Base-by-base conservation (phyloP, 1,140 invertebrate species). In the Triops longicaudatus region DNA sequence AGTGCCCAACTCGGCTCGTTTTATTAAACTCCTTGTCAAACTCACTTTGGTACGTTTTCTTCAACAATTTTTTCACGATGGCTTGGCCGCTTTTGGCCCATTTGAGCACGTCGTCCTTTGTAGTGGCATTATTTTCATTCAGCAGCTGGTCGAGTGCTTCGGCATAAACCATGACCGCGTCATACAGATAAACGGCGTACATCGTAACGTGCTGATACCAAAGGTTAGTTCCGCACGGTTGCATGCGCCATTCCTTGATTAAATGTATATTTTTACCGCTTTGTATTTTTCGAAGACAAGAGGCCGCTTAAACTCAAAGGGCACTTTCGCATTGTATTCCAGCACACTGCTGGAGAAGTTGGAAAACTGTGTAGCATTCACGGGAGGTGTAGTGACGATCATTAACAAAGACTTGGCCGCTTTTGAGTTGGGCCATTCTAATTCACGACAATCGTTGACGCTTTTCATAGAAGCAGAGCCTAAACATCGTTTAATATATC, bases 131-230 rank as follows among this genome's bases (percentile, higher is more conserved):
- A 6, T 79, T 76, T 17, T 81, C 80, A 31, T 82, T 83, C 50
- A 98, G 83, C 17, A 96, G 83, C 79, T 91, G 86, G 80, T 95
- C 87, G 71, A 98, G 85, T 0, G 96, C 94, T 79, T 87, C 87
- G 1, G 95, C 95, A 83, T 98, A 99, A 0, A 99, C 83, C 81
- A 91, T 91, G 0, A 99, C 92, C 1, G 96, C 95, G 86, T 99
- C 97, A 84, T 98, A 98, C 50, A 99, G 86, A 85, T 98, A 97
- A 1, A 96, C 93, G 14, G 97, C 97, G 83, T 96, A 95, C 75
- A 98, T 92, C 11, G 95, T 92, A 10, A 98, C 90, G 84, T 94
- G 82, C 79, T 86, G 93, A 89, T 85, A 74, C 88, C 85, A 41
- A 79, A 74, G 41, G 77, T 22, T 44, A 74, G 72, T 10, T 74